Evolutionary conservation across 2,113 vertebrate species (phyloP), one percentile per base, ranked within the genome.

Genomic region (Osmerus eperlanus): DNA sequence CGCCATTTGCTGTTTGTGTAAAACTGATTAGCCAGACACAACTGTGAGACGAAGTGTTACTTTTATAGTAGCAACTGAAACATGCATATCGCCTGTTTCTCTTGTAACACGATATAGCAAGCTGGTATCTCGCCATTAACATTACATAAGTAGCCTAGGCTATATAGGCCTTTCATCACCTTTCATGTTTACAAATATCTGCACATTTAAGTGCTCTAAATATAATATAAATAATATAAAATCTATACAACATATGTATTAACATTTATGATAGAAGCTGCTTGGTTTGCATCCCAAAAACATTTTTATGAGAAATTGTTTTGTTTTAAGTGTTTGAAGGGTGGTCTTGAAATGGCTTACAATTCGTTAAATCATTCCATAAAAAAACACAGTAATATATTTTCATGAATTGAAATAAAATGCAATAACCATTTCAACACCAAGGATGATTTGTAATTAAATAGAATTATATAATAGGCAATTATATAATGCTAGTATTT

Each of bases 1-100:
- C 81, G 75, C 94, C 95, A 95, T 96, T 95, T 96, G 96, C 93
- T 95, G 95, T 95, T 94, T 93, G 94, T 94, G 94, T 94, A 94
- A 92, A 95, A 93, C 92, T 92, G 93, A 96, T 95, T 95, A 96
- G 86, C 93, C 85, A 94, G 95, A 94, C 95, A 94, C 95, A 96
- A 97, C 94, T 96, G 96, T 88, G 93, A 95, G 95, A 88, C 91
- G 71, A 70, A 88, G 84, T 86, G 92, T 89, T 90, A 91, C 93
- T 91, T 94, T 91, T 91, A 91, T 90, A 92, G 92, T 84, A 76
- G 86, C 90, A 81, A 78, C 86, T 83, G 89, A 84, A 91, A 81
- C 78, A 90, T 91, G 87, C 80, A 89, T 86, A 79, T 55, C 82
- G 78, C 76, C 76, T 76, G 84, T 85, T 87, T 87, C 81, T 77